These are phyloP conservation scores for Pyrgus malvae DNA, from an alignment of 2,888 invertebrate genomes.

Conservation along the genomic window DNA sequence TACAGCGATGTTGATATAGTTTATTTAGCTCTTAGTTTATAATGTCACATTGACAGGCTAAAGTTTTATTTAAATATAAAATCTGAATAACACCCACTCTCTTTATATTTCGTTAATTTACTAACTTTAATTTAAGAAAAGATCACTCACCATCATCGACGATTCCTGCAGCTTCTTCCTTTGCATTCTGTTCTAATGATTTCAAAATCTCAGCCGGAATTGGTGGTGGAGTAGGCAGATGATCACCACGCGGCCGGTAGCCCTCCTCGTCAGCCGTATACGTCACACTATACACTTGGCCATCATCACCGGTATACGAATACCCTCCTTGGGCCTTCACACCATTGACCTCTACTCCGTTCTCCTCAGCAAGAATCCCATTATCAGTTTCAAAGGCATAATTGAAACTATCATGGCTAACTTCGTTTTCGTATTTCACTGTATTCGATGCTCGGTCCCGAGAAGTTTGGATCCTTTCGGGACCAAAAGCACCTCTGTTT, in stretches of 20 bases:
- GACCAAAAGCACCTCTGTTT: not conserved
- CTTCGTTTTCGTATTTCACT: slow-evolving; percentile 55
- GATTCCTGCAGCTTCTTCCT: slow-evolving; percentile 65
- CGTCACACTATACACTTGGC: slow-evolving; percentile 62
- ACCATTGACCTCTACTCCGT: slow-evolving; percentile 55
- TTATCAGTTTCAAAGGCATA: slow-evolving; percentile 67
- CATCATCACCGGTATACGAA: slow-evolving; percentile 67
- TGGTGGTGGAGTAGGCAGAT: slow-evolving; percentile 67
- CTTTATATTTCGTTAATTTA: too few species aligned
- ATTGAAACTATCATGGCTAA: slow-evolving; percentile 54
- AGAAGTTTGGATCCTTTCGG: slow-evolving; percentile 49
- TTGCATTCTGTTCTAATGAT: slow-evolving; percentile 63
- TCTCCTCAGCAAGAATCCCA: slow-evolving; percentile 63
- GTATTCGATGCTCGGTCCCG: slow-evolving; percentile 53
- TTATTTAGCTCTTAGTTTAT: too few species aligned
- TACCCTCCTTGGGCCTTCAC: slow-evolving; percentile 63
- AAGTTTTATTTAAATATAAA: too few species aligned
- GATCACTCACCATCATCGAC: slow-evolving; percentile 64
- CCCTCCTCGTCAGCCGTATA: slow-evolving; percentile 68
- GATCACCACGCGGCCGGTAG: slow-evolving; percentile 60
- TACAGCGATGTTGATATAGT: too few species aligned
- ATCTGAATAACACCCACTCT: too few species aligned
- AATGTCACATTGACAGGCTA: too few species aligned
- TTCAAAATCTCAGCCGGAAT: slow-evolving; percentile 63
- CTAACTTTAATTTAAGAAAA: not conserved